Evolutionary conservation across 2,797 vertebrate species (phyloP).

Genomic region (Ispidina lecontei): DNA sequence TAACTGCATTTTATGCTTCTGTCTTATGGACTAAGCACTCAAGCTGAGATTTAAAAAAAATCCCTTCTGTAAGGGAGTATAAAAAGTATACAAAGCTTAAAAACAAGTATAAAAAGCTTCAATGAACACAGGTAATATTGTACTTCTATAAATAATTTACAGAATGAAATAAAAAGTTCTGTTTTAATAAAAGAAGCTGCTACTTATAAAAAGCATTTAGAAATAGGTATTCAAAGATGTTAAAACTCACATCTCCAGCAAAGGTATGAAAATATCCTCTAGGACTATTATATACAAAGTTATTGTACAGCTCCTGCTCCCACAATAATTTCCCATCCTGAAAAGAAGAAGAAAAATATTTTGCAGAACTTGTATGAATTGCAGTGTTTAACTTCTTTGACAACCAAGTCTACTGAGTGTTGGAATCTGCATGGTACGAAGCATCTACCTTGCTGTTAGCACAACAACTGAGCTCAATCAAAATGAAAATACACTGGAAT

Average conservation of each 20-base stretch:
- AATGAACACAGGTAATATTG: not conserved
- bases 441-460: not conserved
- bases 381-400: not conserved
- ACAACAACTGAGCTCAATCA: not conserved
- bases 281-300: conserved; percentile 91
- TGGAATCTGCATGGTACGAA: not conserved
- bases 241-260: conserved; percentile 91
- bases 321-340: conserved; percentile 94
- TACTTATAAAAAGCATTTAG: not conserved
- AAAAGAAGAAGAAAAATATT: conserved; percentile 34
- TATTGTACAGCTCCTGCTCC: conserved; percentile 97
- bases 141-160: not conserved
- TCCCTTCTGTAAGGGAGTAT: not conserved
- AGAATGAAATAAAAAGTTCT: not conserved
- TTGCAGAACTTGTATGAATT: not conserved
- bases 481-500: not conserved
- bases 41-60: not conserved
- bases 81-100: too few species aligned
- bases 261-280: conserved; percentile 96
- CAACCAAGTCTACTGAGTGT: not conserved
- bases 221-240: not conserved
- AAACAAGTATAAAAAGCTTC: not conserved
- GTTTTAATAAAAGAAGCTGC: not conserved
- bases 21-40: not conserved
- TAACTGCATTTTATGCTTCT: not conserved